phyloP scores from a whole-genome alignment of 1,140 invertebrate species.

The Battus philenor region DNA sequence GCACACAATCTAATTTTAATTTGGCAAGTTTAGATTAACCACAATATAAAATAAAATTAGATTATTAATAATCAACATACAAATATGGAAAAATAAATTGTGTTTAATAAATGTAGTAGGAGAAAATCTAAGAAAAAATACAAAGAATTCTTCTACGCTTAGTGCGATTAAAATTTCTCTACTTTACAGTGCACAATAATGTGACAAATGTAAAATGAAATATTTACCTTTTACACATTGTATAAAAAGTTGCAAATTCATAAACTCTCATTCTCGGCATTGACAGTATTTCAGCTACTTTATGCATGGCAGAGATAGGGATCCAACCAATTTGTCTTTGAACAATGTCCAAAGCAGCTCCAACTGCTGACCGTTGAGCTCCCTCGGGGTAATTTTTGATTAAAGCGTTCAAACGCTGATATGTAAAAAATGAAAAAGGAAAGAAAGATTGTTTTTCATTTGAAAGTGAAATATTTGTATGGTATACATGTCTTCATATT shows the following conservation, averaged over 20 bases:
- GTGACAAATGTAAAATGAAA: not conserved
- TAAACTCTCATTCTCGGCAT: conserved; percentile 98
- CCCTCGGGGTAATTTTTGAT: conserved; percentile 58
- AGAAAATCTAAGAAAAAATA: no score
- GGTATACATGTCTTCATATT: not conserved
- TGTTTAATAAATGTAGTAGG: no score
- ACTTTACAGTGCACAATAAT: no score
- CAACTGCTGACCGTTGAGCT: conserved; percentile 40
- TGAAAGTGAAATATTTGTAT: not conserved
- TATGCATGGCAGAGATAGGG: conserved; percentile 98
- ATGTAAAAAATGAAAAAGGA: conserved; percentile 4
- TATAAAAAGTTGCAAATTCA: conserved; percentile 99
- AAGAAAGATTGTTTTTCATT: not conserved
- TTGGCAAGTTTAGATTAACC: no score
- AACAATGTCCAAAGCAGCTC: conserved; percentile 48
- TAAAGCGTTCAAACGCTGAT: conserved; percentile 44
- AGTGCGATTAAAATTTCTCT: no score
- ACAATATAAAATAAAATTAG: no score
- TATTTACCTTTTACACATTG: conserved; percentile 92
- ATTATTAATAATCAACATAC: no score
- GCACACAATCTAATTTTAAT: no score
- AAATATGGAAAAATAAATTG: no score
- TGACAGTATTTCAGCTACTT: conserved; percentile 90
- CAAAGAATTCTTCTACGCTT: no score
- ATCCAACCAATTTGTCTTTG: conserved; percentile 75